These are phyloP conservation scores for Plusia festucae DNA, from an alignment of 2,888 invertebrate genomes.

Conservation along the genomic window DNA sequence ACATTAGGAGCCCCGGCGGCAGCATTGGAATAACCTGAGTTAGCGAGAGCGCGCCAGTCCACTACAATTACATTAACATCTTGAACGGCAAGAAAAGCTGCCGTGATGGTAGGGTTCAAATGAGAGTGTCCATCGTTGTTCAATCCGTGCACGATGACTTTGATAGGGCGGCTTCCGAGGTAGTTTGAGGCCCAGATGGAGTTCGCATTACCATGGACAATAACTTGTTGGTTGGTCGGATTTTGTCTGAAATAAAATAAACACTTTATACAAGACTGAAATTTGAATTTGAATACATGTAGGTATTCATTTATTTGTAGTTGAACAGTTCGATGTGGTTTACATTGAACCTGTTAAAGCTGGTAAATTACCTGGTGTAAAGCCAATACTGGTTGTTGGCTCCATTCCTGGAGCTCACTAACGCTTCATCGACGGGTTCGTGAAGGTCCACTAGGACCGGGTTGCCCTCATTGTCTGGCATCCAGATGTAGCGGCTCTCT, in stretches of 20 bases:
- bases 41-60: slow-evolving; percentile 76
- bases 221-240: slow-evolving; percentile 67
- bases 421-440: slow-evolving; percentile 61
- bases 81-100: slow-evolving; percentile 70
- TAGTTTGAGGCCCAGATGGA: slow-evolving; percentile 72
- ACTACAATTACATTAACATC: slow-evolving; percentile 81
- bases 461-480: slow-evolving; percentile 78
- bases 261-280: too few relatives aligned
- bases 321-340: too few relatives aligned
- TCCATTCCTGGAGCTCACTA: slow-evolving; percentile 68
- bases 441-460: slow-evolving; percentile 77
- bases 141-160: slow-evolving; percentile 80
- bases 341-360: too few relatives aligned
- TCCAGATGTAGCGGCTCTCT: slow-evolving; percentile 82
- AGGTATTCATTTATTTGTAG: too few relatives aligned
- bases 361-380: slow-evolving; percentile 72
- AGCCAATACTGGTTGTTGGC: slow-evolving; percentile 79
- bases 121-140: slow-evolving; percentile 69
- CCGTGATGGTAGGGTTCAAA: slow-evolving; percentile 67
- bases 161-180: slow-evolving; percentile 60
- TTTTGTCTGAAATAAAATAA: slow-evolving; percentile 64
- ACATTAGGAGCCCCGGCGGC: slow-evolving; percentile 72
- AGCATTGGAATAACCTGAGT: slow-evolving; percentile 67
- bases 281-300: too few relatives aligned
- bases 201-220: slow-evolving; percentile 70